Base-by-base conservation (phyloP, 2,113 vertebrate species). In the Clarias macrocephalus region DNA sequence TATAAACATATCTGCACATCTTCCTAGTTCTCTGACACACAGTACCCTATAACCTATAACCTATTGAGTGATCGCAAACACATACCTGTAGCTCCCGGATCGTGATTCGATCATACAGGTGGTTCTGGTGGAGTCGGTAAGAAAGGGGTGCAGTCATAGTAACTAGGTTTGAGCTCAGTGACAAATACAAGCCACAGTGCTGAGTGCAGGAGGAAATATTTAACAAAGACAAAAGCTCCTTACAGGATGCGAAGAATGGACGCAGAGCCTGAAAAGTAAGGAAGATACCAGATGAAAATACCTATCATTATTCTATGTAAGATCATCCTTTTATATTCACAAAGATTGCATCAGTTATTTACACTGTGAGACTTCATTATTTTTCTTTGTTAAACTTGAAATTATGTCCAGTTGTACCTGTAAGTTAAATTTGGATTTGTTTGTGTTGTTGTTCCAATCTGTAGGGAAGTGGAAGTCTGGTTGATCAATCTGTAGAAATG, bases 391-490 rank as follows among this genome's bases (percentile, higher is more conserved):
- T 23, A 52, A 62, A 68, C 5, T 3, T 25, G 25, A 11, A 9
- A 30, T 30, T 6, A 42, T 62, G n/a, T 65, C 5, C 54, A 62
- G 52, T 56, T 80, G 86, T 90, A 97, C 97, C 95, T 95, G 84
- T 77, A 90, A 57, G 54, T 90, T 93, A 68, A 90, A 92, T 93
- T 94, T 93, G 84, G 95, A 95, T 89, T 88, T 94, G 57, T 91
- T 86, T 8, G 87, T 90, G 65, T 92, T 91, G 87, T 80, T 92
- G 93, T 96, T 94, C 94, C 94, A 96, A 90, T 96, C 92, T 83
- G 92, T 92, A 1, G 96, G 96, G 90, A 98, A 94, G 37, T 96
- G 94, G 91, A 98, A 94, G 56, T 98, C 95, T 48, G 98, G 97
- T 91, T 97, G 96, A 91, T 98, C 97, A 92, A 99, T 98, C 98